Evolutionary conservation across 2,797 vertebrate genomes (phyloP).

Genomic region (Monodelphis domestica): DNA sequence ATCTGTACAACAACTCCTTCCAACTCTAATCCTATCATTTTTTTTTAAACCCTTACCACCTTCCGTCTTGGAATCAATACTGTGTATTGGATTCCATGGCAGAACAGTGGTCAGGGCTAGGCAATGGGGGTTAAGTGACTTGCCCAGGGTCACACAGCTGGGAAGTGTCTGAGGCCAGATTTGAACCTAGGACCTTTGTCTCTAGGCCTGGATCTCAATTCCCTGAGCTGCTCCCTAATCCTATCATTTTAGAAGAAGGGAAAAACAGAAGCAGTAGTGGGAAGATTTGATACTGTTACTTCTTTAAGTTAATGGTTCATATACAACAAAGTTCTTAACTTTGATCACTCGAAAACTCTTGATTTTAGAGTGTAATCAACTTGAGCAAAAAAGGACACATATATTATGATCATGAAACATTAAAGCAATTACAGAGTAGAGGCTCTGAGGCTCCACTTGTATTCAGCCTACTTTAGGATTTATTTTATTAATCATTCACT

Average conservation of each 20-base stretch:
- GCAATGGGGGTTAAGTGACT: no score
- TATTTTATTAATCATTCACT: not conserved
- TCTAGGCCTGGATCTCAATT: no score
- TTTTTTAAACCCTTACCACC: no score
- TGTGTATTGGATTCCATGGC: no score
- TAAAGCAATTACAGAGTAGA: not conserved
- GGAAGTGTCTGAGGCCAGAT: no score
- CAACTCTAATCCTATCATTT: not conserved
- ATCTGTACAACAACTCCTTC: not conserved
- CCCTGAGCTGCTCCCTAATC: no score
- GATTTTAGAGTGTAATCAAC: conserved; percentile 29
- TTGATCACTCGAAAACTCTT: not conserved
- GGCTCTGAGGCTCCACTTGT: not conserved
- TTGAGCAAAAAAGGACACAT: conserved; percentile 14
- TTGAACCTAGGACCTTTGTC: no score
- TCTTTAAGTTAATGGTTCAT: not conserved
- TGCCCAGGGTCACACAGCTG: no score
- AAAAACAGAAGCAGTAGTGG: not conserved
- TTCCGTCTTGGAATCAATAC: no score
- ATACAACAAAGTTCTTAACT: not conserved
- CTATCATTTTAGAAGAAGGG: not conserved
- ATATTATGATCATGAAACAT: conserved; percentile 32
- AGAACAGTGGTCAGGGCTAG: no score
- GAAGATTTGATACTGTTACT: not conserved
- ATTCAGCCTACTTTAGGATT: conserved; percentile 8